Evolutionary conservation across 2,888 invertebrate species (phyloP).

Genomic region (Polyommatus icarus): DNA sequence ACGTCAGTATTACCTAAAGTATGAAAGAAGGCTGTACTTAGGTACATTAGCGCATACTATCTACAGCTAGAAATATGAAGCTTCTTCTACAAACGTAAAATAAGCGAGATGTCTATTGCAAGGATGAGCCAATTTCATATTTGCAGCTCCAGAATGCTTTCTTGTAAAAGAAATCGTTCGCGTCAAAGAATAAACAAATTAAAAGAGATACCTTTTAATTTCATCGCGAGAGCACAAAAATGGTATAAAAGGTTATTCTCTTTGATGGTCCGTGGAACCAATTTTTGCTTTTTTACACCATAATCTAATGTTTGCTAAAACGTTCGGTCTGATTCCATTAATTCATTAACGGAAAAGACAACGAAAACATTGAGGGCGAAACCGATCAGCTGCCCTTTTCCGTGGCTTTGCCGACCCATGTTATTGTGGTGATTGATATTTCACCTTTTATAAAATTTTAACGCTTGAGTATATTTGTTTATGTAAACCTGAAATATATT

Average conservation of each 20-base stretch:
- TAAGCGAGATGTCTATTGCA: slow-evolving; percentile 57
- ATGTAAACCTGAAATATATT: no score
- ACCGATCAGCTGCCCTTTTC: not conserved
- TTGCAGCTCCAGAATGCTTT: slow-evolving; percentile 59
- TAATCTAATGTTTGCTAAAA: not conserved
- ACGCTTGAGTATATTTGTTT: no score
- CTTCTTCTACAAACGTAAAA: slow-evolving; percentile 48
- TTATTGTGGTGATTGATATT: not conserved
- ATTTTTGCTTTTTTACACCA: not conserved
- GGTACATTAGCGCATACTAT: slow-evolving; percentile 36
- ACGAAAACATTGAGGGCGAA: not conserved
- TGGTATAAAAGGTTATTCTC: not conserved
- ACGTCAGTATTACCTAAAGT: not conserved
- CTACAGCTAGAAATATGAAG: slow-evolving; percentile 39
- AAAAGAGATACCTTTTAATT: slow-evolving; percentile 10
- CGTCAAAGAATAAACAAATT: slow-evolving; percentile 54
- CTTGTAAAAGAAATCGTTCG: slow-evolving; percentile 58
- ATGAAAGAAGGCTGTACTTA: slow-evolving; percentile 24
- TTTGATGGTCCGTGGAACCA: not conserved
- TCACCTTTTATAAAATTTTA: no score
- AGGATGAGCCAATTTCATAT: slow-evolving; percentile 67
- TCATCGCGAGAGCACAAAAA: not conserved
- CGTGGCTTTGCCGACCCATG: not conserved
- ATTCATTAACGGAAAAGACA: not conserved
- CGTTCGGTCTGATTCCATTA: not conserved